phyloP scores from a whole-genome alignment of 2,113 vertebrate species.

The Psilopsiagon aurifrons region DNA sequence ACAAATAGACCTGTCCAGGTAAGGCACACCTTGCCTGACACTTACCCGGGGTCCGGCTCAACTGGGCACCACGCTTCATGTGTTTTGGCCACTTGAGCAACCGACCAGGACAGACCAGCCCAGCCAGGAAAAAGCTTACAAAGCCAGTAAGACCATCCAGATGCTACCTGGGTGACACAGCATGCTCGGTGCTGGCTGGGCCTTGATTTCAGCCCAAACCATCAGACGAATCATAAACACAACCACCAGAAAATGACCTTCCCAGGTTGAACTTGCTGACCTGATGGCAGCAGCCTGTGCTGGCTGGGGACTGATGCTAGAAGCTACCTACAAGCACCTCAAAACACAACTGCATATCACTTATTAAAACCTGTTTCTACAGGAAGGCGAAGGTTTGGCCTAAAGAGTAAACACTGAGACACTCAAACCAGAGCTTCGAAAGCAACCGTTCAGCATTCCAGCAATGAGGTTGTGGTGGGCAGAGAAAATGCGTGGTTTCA shows the following conservation, averaged over 20 bases:
- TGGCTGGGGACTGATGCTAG: not conserved
- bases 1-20: not conserved
- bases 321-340: not conserved
- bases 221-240: not conserved
- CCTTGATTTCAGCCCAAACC: not conserved
- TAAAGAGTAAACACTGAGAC: not conserved
- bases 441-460: not conserved
- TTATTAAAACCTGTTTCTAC: not conserved
- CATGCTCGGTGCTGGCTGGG: not conserved
- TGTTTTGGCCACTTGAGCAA: not conserved
- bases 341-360: not conserved
- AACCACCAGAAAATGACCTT: not conserved
- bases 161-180: not conserved
- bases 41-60: not conserved
- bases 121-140: not conserved
- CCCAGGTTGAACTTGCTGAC: not conserved
- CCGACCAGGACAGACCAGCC: not conserved
- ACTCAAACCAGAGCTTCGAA: not conserved
- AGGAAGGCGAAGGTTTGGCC: not conserved
- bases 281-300: not conserved
- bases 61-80: fast-evolving
- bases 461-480: not conserved
- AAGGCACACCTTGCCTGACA: not conserved
- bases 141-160: not conserved
- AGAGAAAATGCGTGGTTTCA: not conserved